Evolutionary conservation across 1,140 invertebrate genomes (phyloP).

Genomic region (Zaprionus inermis): DNA sequence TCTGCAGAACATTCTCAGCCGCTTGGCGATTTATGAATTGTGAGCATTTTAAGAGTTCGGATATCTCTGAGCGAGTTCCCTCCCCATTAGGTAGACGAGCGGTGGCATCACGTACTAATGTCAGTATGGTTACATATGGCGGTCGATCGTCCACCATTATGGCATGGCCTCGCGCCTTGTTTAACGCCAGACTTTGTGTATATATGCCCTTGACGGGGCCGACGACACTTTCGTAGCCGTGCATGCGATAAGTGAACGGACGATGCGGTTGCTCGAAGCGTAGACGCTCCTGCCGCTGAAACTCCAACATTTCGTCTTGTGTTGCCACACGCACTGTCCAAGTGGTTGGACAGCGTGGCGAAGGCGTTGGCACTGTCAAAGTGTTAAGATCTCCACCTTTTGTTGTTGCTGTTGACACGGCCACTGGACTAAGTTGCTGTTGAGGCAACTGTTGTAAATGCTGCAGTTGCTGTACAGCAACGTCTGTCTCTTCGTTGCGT

Average conservation of each 20-base stretch:
- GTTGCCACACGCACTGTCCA: conserved; percentile 93
- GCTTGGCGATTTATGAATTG: conserved; percentile 92
- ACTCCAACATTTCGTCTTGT: conserved; percentile 90
- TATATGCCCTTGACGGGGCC: conserved; percentile 96
- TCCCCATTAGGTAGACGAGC: conserved; percentile 97
- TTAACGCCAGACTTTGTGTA: conserved; percentile 85
- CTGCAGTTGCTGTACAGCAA: background rate
- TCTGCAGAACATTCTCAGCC: conserved; percentile 90
- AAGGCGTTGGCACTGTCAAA: conserved; percentile 84
- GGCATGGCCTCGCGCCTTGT: conserved; percentile 91
- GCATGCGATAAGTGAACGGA: conserved; percentile 93
- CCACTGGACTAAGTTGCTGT: conserved; percentile 13
- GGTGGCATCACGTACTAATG: conserved; percentile 95
- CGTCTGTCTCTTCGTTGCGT: conserved; percentile 80
- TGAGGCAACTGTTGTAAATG: conserved; percentile 16
- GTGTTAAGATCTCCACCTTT: conserved; percentile 12
- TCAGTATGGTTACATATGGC: conserved; percentile 95
- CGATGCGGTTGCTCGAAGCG: conserved; percentile 93
- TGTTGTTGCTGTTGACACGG: conserved; percentile 1
- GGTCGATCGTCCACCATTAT: conserved; percentile 93
- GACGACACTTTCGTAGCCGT: conserved; percentile 94
- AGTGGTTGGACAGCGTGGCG: conserved; percentile 88
- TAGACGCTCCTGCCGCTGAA: conserved; percentile 88
- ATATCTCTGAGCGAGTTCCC: conserved; percentile 94
- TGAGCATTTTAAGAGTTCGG: conserved; percentile 85